Evolutionary conservation across 1,140 invertebrate genomes (phyloP).

Genomic region (Elymnias hypermnestra): DNA sequence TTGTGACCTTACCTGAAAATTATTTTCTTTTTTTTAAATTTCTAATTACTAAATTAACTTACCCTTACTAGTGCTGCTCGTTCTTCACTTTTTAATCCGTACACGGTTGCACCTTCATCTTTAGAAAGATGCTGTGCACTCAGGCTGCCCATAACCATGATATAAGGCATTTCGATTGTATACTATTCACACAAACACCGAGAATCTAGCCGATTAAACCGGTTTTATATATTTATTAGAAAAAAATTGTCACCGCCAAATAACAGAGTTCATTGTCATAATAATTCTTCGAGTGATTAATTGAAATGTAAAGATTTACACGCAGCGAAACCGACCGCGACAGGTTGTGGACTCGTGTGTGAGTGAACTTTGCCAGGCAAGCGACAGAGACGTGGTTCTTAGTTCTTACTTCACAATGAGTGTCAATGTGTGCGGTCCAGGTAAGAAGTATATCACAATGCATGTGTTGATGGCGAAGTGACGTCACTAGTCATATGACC

Average conservation of each 20-base stretch:
- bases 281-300: background rate
- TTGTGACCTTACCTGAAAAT: too few relatives aligned
- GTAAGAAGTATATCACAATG: slow-evolving; percentile 4
- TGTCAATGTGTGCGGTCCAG: slow-evolving; percentile 32
- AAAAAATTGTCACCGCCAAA: slow-evolving; percentile 2
- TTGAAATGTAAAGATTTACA: slow-evolving; percentile 15
- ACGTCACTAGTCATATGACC: slow-evolving; percentile 47
- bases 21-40: too few relatives aligned
- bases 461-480: slow-evolving; percentile 31
- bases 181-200: background rate
- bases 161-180: slow-evolving; percentile 54
- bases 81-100: slow-evolving; percentile 66
- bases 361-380: slow-evolving; percentile 58
- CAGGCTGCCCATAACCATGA: slow-evolving; percentile 67
- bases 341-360: slow-evolving; percentile 47
- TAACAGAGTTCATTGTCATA: background rate
- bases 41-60: too few relatives aligned
- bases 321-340: slow-evolving; percentile 31
- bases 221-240: slow-evolving; percentile 1
- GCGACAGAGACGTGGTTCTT: slow-evolving; percentile 30
- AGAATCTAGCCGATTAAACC: slow-evolving; percentile 2
- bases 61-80: slow-evolving; percentile 55
- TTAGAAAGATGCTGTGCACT: slow-evolving; percentile 57
- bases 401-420: slow-evolving; percentile 29
- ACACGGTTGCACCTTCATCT: slow-evolving; percentile 63